Base-by-base conservation (phyloP, 2,888 invertebrate genomes). In the Itoplectis maculator region DNA sequence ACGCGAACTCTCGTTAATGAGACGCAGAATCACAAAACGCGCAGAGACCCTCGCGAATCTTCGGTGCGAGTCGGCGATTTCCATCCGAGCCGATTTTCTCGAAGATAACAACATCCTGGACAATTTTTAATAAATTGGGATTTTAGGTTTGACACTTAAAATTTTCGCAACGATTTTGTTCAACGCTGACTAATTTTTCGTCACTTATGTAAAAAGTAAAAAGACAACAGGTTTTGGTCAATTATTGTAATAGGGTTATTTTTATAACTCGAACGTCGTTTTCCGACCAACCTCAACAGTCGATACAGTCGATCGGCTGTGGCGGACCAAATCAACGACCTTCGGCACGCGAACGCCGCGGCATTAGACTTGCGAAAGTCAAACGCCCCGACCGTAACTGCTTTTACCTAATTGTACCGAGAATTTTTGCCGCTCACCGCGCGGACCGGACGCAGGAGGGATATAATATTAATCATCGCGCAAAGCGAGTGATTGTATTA, bases 341-440 rank as follows among this genome's bases (percentile, higher is more conserved):
- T 81, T 54, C 11, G 29, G 8, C 45, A 66, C 65, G 37, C 15
- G 18, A 20, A 35, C 35, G 18, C 54, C 42, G n/a, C n/a, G 65
- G 70, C 15, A 49, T 66, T 40, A 35, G 15, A 5, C 37, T 81
- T 77, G 65, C 73, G 81, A 81, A 81, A 77, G 68, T 81, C 11
- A 20, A 15, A n/a, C 37, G 49, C 49, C n/a, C 49, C 11, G 59
- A 56, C 47, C 23, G 35, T 42, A 63, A 45, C 20, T 29, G 29
- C 56, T 51, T 23, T 23, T n/a, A 40, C 40, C 76, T 69, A 76
- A 76, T 76, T 70, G 18, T 54, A 76, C 47, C 11, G 70, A 5
- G 40, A 65, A 81, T 81, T 76, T 75, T 2, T 65, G 54, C 80
- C 75, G 13, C 70, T 81, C 80, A 81, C 80, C 49, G 18, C 1